phyloP scores from a whole-genome alignment of 2,797 vertebrate species.

The Sciurus vulgaris region DNA sequence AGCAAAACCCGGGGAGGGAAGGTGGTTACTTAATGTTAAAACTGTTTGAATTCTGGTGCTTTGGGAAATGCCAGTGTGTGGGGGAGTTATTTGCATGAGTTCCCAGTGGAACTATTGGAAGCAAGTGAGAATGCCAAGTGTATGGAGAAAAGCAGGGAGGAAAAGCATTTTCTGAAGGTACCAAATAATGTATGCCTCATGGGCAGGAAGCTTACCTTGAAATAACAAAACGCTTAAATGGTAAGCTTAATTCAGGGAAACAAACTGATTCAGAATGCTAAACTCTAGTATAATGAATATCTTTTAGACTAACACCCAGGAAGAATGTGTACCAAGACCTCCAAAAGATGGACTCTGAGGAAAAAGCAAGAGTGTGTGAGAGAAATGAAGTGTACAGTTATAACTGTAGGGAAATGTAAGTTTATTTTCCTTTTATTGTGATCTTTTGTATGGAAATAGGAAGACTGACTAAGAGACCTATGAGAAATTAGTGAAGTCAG shows the following conservation, averaged over 20 bases:
- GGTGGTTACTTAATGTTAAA: not conserved
- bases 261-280: not conserved
- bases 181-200: not conserved
- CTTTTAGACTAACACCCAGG: not conserved
- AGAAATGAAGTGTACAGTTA: not conserved
- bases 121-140: not conserved
- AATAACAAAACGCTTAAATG: not conserved
- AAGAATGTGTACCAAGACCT: not conserved
- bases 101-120: not conserved
- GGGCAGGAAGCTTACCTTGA: not conserved
- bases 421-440: not conserved
- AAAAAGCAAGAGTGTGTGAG: not conserved
- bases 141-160: not conserved
- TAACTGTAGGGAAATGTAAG: not conserved
- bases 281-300: not conserved
- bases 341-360: not conserved
- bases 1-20: not conserved
- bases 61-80: not conserved
- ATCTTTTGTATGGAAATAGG: not conserved
- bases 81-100: slow-evolving; percentile 26
- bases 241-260: not conserved
- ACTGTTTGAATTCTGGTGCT: not conserved
- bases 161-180: slow-evolving; percentile 16
- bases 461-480: not conserved
- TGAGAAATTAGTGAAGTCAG: not conserved